Percentiles rank a stretch among this genome's conserved stretches.
Evolutionary conservation across 2,797 vertebrate species (phyloP).

Genomic region (Chiropotes sagulatus): DNA sequence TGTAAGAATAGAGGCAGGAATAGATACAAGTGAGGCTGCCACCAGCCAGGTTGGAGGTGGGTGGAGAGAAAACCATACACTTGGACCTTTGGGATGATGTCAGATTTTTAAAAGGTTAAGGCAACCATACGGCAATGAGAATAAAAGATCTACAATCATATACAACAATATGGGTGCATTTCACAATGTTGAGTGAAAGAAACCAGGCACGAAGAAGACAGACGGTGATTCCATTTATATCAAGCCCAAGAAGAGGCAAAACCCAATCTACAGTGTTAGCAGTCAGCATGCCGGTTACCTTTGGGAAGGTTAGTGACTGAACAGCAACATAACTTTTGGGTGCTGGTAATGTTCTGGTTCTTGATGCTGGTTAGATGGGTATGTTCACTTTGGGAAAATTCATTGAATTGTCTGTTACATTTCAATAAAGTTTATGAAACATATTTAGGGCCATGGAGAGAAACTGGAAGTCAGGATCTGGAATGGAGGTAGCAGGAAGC

Average conservation of each 20-base stretch:
- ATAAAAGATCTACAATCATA: not conserved
- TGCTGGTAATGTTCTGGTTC: not conserved
- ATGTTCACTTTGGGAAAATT: not conserved
- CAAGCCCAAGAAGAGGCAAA: not conserved
- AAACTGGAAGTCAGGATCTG: not conserved
- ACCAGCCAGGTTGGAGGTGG: not conserved
- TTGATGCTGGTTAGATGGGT: not conserved
- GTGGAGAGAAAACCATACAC: not conserved
- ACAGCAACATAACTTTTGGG: not conserved
- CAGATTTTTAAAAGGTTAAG: not conserved
- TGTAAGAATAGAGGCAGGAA: not conserved
- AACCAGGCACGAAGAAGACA: not conserved
- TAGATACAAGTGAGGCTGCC: not conserved
- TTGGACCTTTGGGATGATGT: not conserved
- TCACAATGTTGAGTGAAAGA: not conserved
- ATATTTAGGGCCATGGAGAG: not conserved
- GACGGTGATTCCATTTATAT: not conserved
- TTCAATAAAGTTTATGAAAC: not conserved
- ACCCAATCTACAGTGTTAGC: not conserved
- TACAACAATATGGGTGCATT: not conserved
- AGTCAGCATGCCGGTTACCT: not conserved
- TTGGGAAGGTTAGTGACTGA: not conserved
- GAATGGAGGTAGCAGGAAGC: not conserved
- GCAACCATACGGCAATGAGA: not conserved
- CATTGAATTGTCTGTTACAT: not conserved